These are phyloP conservation scores for Heliconius hortense DNA, from an alignment of 2,888 invertebrate genomes.

Conservation along the genomic window DNA sequence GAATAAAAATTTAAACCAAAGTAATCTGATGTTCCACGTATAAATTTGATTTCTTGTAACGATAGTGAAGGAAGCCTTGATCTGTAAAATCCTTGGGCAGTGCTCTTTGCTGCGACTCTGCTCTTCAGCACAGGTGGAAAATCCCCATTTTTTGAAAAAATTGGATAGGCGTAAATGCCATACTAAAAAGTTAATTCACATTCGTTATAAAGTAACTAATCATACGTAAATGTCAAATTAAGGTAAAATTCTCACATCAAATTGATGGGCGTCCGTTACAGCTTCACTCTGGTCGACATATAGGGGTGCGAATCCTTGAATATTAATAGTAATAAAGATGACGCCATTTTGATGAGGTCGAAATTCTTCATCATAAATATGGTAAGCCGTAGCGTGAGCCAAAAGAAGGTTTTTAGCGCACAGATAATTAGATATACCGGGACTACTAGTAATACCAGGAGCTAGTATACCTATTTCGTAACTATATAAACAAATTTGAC, in stretches of 20 bases:
- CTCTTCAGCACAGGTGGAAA: conserved; percentile 83
- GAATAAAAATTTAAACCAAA: conserved; percentile 85
- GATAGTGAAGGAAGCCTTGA: conserved; percentile 71
- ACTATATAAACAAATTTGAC: conserved; percentile 57
- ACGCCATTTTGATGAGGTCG: conserved; percentile 62
- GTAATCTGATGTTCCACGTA: conserved; percentile 56
- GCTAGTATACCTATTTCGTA: conserved; percentile 57
- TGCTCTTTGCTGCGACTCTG: conserved; percentile 77
- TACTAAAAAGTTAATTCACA: conserved; percentile 56
- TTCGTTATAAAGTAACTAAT: neutral
- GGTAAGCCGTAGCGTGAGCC: conserved; percentile 78
- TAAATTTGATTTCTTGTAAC: conserved; percentile 58
- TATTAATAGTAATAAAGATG: conserved; percentile 75
- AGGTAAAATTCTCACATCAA: conserved; percentile 38
- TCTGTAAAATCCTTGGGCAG: conserved; percentile 63
- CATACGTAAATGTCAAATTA: too few relatives aligned
- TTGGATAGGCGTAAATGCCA: conserved; percentile 83
- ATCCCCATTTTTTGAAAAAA: conserved; percentile 81
- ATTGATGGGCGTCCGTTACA: conserved; percentile 69
- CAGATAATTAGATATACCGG: conserved; percentile 73
- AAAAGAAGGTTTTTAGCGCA: conserved; percentile 71
- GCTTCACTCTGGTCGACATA: conserved; percentile 61
- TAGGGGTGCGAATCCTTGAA: conserved; percentile 75
- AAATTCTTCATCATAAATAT: conserved; percentile 61
- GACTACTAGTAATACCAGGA: conserved; percentile 34